phyloP scores from a whole-genome alignment of 2,113 vertebrate species.

The Tenrec ecaudatus region DNA sequence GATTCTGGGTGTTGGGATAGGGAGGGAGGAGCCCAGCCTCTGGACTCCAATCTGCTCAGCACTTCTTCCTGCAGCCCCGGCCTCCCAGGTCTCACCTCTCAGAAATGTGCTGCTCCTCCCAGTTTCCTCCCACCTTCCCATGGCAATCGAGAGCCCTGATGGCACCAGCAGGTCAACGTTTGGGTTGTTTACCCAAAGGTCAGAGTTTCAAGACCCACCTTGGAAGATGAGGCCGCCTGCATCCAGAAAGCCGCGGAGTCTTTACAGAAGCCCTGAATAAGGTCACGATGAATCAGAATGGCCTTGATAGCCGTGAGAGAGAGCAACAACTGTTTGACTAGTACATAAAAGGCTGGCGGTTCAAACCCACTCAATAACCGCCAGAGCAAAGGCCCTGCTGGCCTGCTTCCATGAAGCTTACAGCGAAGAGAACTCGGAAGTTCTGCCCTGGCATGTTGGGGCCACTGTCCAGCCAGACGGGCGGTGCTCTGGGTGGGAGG shows the following conservation, averaged over 20 bases:
- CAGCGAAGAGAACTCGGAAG: background rate
- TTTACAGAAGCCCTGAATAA: too few relatives aligned
- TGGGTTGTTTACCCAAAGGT: too few relatives aligned
- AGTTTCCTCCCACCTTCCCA: background rate
- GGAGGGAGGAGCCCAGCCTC: background rate
- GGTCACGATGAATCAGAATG: too few relatives aligned
- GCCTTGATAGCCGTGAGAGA: too few relatives aligned
- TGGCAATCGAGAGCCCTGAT: background rate
- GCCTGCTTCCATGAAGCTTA: background rate
- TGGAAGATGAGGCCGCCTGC: too few relatives aligned
- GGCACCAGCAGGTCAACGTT: background rate
- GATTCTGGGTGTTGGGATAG: too few relatives aligned
- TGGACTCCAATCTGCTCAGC: background rate
- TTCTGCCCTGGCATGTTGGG: too few relatives aligned
- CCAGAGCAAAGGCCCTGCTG: background rate
- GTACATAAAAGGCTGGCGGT: background rate
- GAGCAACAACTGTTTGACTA: background rate
- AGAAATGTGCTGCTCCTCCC: background rate
- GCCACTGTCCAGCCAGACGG: too few relatives aligned
- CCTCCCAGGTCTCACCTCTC: background rate
- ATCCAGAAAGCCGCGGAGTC: too few relatives aligned
- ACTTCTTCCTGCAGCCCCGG: background rate
- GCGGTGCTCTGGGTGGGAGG: too few relatives aligned
- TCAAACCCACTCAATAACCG: background rate
- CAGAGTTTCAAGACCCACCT: too few relatives aligned